phyloP scores from a whole-genome alignment of 92 coral and sea anemone genomes.

The Zoanthus sansibaricus region DNA sequence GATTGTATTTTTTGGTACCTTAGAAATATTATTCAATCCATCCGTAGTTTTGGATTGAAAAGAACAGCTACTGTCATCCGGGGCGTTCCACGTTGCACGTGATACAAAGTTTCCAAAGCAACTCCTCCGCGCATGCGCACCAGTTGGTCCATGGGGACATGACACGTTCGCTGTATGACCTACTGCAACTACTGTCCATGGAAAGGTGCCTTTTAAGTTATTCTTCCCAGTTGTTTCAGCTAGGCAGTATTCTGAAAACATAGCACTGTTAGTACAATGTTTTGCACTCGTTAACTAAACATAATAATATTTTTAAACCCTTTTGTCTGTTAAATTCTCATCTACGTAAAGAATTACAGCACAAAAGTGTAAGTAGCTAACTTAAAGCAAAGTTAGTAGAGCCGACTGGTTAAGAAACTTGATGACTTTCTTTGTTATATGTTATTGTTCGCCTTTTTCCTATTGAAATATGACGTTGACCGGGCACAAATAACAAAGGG shows the following conservation, averaged over 20 bases:
- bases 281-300: not conserved
- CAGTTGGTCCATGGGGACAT: conserved; percentile 70
- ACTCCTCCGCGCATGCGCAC: conserved; percentile 54
- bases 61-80: conserved; percentile 61
- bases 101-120: conserved; percentile 60
- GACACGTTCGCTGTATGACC: conserved; percentile 41
- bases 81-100: conserved; percentile 69
- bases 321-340: too few species aligned
- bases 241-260: conserved; percentile 65
- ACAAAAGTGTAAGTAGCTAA: too few species aligned
- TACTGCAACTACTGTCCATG: conserved; percentile 59
- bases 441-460: too few species aligned
- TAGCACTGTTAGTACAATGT: not conserved
- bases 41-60: conserved; percentile 67
- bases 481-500: too few species aligned
- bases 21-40: conserved; percentile 50
- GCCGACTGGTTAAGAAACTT: too few species aligned
- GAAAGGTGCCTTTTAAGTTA: conserved; percentile 61
- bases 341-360: too few species aligned
- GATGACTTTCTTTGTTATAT: too few species aligned
- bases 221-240: conserved; percentile 63
- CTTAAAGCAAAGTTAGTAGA: too few species aligned
- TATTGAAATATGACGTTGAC: too few species aligned
- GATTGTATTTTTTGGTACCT: conserved; percentile 46
- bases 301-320: too few species aligned